Base-by-base conservation (phyloP, 2,797 vertebrate genomes). In the Tapirus indicus region DNA sequence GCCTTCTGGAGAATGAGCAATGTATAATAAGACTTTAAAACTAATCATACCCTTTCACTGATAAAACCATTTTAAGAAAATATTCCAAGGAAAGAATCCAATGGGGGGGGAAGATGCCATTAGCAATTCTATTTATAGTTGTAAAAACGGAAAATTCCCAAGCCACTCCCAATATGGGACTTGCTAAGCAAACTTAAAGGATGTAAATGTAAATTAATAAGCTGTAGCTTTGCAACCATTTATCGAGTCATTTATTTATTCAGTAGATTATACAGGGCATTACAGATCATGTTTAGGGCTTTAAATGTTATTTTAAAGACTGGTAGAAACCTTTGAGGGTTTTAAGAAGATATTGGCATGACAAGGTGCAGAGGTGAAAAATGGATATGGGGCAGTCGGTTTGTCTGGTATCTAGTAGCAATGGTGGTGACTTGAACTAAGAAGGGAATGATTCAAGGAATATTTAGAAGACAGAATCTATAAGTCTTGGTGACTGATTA, bases 41-140 rank as follows among this genome's bases (percentile, higher is more conserved):
- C 72, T 86, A 96, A 74, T 89, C 89, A 71, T 23, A 87, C 60
- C 79, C 69, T 96, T 97, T 95, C 75, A 83, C 64, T 32, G 38
- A 58, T 91, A 82, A 91, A 74, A 72, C 62, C 41, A 12, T 91
- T 74, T 88, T 56, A 64, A 87, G 64, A 71, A 74, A 66, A 77
- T 71, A 69, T 74, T 68, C 49, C 17, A 85, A 94, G 85, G 52
- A 95, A 86, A 85, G 78, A 78, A 52, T 95, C 79, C 79, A 90
- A 4, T 27, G 64, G 74, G 54, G 13, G 18, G 27, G 20, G 25
- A 23, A 29, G 74, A 80, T 60, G 52, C 52, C 72, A 72, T 96
- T 82, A 91, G 60, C 52, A 35, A n/a, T 80, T 64, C 77, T 91
- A 17, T 96, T 92, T 95, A 82, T 96, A 92, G 49, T 18, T 25